Conservation (phyloP, 2,888 invertebrate species). For the Exephanes ischioxanthus region DNA sequence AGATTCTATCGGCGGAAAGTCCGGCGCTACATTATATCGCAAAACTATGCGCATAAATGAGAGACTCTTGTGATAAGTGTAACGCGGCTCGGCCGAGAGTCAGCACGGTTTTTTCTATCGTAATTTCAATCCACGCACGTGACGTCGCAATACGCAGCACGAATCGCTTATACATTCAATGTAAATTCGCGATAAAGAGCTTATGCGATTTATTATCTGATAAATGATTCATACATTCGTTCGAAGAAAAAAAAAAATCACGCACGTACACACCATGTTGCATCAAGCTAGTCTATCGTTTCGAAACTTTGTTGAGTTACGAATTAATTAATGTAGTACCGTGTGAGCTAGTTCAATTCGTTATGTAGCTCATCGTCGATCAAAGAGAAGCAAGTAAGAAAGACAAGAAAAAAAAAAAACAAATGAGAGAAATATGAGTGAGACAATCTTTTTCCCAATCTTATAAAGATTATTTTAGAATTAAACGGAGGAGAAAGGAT, state of each 20-base stretch:
- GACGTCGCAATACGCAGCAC: neutral
- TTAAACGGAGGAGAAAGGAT: neutral
- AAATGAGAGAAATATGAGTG: constrained; percentile 16
- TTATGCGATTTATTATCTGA: constrained; percentile 6
- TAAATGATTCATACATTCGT: neutral
- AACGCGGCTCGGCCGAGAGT: neutral
- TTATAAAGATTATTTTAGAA: constrained; percentile 28
- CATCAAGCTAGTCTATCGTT: constrained; percentile 21
- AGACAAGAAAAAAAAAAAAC: neutral
- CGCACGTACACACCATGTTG: neutral
- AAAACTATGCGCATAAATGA: neutral
- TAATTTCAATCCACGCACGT: neutral
- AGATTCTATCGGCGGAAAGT: neutral
- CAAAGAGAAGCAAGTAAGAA: neutral
- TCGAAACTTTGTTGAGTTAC: constrained; percentile 25
- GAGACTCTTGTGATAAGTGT: constrained; percentile 43
- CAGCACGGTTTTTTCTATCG: constrained; percentile 1
- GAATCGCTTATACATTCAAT: neutral
- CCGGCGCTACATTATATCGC: neutral
- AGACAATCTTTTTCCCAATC: constrained; percentile 44
- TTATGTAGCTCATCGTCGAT: neutral
- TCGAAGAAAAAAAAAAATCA: neutral
- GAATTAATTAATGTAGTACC: constrained; percentile 7
- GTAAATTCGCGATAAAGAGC: constrained; percentile 5
- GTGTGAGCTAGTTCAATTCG: neutral